Evolutionary conservation across 2,888 invertebrate species (phyloP), one percentile per base, ranked within the genome.

Genomic region (Acrobasis consociella): DNA sequence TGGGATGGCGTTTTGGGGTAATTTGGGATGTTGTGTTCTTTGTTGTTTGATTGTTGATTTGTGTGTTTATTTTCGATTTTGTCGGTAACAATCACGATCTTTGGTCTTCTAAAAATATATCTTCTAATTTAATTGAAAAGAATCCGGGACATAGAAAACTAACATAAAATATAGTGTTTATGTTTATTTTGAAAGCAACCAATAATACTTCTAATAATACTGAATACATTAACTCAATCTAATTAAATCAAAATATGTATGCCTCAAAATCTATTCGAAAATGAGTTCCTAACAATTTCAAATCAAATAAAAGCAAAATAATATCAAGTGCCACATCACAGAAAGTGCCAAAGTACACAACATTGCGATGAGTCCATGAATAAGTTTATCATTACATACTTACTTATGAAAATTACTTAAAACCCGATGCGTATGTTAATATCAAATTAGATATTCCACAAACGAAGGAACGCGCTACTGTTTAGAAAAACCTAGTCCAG

Each of bases 1-100:
- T 51, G 55, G 49, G 49, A 64, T 31, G 15, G 60, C 58, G 15
- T 66, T 67, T 67, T 64, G 50, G 49, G 64, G 42, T 22, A 1
- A 39, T 60, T 51, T 37, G 38, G 37, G 16, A 52, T 38, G 39
- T 16, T 16, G 17, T 39, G 59, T 65, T 56, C 51, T 72, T 50
- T 62, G 56, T 58, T 62, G 56, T 58, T 62, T 39, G 8, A 50
- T 50, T 49, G 58, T 58, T 62, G 52, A n/a, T 10, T 8, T n/a
- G 61, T 53, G 46, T 31, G 16, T 31, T 58, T 59, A 15, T 42
- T 10, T 10, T 38, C 7, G 51, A 51, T 13, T 39, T 58, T 58
- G 10, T 17, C 17, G 58, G 22, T 58, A 22, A 16, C 46, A 46
- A n/a, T 46, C 1, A 46, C n/a, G 46, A 46, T 46, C n/a, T 13